Evolutionary conservation across 2,797 vertebrate species (phyloP).

Genomic region (Sebastes nivosus): DNA sequence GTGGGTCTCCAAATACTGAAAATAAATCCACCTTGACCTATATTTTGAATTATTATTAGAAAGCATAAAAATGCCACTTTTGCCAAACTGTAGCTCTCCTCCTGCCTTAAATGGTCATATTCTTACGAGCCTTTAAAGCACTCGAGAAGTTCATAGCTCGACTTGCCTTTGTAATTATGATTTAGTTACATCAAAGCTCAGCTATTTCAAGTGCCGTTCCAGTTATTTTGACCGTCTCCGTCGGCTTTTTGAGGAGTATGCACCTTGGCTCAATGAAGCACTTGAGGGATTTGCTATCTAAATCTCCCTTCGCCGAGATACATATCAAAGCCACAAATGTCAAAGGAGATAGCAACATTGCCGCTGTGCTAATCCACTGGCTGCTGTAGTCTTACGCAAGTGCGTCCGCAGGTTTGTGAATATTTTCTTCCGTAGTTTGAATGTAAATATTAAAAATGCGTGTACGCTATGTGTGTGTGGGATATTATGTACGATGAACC

Average conservation of each 20-base stretch:
- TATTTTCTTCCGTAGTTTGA: background rate
- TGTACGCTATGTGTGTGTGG: background rate
- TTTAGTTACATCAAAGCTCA: slow-evolving; percentile 10
- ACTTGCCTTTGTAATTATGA: background rate
- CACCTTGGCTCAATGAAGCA: slow-evolving; percentile 44
- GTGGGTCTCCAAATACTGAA: background rate
- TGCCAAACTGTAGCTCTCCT: background rate
- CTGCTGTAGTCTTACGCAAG: slow-evolving; percentile 36
- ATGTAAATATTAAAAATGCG: background rate
- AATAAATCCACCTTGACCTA: background rate
- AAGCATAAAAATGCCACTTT: background rate
- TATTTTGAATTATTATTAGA: background rate
- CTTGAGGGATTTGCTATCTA: slow-evolving; percentile 71
- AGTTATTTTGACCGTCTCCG: slow-evolving; percentile 14
- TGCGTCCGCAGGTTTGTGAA: slow-evolving; percentile 1
- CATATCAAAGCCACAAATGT: slow-evolving; percentile 76
- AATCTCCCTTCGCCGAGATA: slow-evolving; percentile 68
- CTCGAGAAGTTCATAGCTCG: background rate
- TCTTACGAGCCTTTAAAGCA: background rate
- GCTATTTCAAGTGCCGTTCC: background rate
- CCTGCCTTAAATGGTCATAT: background rate
- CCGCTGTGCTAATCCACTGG: slow-evolving; percentile 63
- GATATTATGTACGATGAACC: slow-evolving; percentile 12
- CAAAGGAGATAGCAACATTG: slow-evolving; percentile 64
- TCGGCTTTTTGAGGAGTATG: slow-evolving; percentile 16